A percentile compares a stretch with the other conserved stretches of the same genome.
phyloP scores from a whole-genome alignment of 1,140 invertebrate species.

The Druon quercuslanigerum region DNA sequence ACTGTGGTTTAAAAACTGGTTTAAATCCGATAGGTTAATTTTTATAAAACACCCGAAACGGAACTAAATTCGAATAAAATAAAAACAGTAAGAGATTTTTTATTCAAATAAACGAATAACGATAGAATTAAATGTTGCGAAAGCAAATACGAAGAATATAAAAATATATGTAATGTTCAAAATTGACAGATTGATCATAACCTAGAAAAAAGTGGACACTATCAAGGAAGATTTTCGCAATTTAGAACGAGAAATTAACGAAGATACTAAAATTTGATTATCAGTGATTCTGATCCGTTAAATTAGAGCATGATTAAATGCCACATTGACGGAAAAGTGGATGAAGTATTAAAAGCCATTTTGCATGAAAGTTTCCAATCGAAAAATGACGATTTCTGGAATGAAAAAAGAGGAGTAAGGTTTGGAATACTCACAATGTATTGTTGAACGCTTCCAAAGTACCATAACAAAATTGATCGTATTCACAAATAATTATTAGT shows the following conservation, averaged over 20 bases:
- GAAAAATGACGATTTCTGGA: constrained; percentile 20
- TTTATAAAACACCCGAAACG: too few relatives aligned
- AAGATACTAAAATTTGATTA: constrained; percentile 37
- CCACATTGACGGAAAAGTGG: constrained; percentile 43
- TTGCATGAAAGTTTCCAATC: constrained; percentile 38
- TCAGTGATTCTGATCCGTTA: constrained; percentile 39
- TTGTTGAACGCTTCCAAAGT: constrained; percentile 62
- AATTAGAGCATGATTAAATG: constrained; percentile 42
- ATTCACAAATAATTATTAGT: constrained; percentile 65
- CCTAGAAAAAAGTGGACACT: constrained; percentile 1
- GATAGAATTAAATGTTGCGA: constrained; percentile 33
- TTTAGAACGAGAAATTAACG: neutral
- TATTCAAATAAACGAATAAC: too few relatives aligned
- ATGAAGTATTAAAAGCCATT: constrained; percentile 47
- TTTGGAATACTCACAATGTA: constrained; percentile 57
- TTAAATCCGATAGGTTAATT: neutral
- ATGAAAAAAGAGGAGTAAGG: neutral
- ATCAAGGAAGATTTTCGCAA: neutral
- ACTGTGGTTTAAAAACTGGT: neutral
- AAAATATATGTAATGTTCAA: constrained; percentile 7
- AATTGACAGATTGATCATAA: constrained; percentile 38
- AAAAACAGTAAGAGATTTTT: too few relatives aligned
- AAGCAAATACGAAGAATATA: constrained; percentile 25
- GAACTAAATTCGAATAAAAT: too few relatives aligned
- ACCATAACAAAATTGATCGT: constrained; percentile 69